Base-by-base conservation (phyloP, 2,113 vertebrate genomes). In the Nothoprocta pentlandii region DNA sequence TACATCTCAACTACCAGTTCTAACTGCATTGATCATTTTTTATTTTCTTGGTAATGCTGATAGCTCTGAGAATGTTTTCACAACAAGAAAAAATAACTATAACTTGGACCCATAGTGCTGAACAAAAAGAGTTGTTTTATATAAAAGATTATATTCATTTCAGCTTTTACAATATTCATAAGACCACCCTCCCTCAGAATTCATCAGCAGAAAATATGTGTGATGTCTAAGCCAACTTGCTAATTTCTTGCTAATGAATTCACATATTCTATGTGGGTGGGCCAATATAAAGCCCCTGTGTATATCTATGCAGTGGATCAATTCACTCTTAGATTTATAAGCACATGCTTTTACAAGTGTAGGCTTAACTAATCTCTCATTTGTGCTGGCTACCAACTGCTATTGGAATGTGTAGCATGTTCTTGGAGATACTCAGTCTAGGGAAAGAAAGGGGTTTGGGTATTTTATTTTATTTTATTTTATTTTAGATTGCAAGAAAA, bases 241-340 rank as follows among this genome's bases (percentile, higher is more conserved):
- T 70, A 36, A 77, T 74, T 92, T 91, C 10, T 73, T 87, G 56
- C 39, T 69, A 87, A 76, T 39, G 11, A 94, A 85, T 79, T 90
- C 30, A 59, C 16, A 59, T 88, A 67, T 80, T 53, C 87, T 42
- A 42, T 47, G 73, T 94, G 46, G 26, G 85, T 80, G 61, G 47
- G 32, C 41, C 36, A 90, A 74, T 36, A 96, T 75, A 92, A 96
- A 90, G 85, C 69, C 56, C 9, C 6, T 67, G 26, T 90, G 59
- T 74, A 17, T 66, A 73, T 80, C 49, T 79, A 12, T n/a, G 42
- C 5, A 70, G 54, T 46, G 67, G 42, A 78, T 74, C 30, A 78
- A 51, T 67, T 92, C 30, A 54, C 23, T 34, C 36, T 86, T 74
- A 46, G 5, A 77, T 86, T 90, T 22, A 5, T 77, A 88, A 93